Conservation (phyloP, 2,113 vertebrate species). For the Aphelocoma coerulescens region DNA sequence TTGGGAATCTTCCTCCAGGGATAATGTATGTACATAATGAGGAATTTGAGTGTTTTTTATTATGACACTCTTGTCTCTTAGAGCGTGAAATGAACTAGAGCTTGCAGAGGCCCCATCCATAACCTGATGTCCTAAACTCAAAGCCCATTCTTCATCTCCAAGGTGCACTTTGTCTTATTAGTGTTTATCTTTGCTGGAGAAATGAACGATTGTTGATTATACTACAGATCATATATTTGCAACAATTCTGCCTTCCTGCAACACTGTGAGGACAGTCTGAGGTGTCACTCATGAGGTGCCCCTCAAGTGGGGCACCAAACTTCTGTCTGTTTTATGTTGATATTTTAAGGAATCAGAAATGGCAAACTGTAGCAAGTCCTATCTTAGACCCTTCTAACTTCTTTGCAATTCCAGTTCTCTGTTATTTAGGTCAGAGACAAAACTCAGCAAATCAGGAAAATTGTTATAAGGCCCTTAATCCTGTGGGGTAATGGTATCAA, state of each 20-base stretch:
- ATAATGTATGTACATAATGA: not conserved
- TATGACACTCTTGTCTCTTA: not conserved
- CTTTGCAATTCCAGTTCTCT: not conserved
- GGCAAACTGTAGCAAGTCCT: not conserved
- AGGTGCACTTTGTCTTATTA: not conserved
- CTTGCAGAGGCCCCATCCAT: not conserved
- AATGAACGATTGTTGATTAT: not conserved
- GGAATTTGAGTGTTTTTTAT: not conserved
- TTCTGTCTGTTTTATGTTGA: not conserved
- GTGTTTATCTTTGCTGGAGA: not conserved
- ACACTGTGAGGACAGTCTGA: not conserved
- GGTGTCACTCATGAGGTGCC: not conserved
- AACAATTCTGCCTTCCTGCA: not conserved
- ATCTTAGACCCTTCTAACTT: not conserved
- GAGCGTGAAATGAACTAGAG: not conserved
- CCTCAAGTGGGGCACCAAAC: not conserved
- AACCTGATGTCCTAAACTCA: not conserved
- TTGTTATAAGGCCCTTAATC: not conserved
- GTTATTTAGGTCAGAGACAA: not conserved
- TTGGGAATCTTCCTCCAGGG: not conserved
- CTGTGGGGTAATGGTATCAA: not conserved
- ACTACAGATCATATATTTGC: not conserved
- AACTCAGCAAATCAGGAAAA: not conserved
- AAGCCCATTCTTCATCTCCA: not conserved
- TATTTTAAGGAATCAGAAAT: not conserved